Evolutionary conservation across 2,888 invertebrate genomes (phyloP), one percentile per base, ranked within the genome.

Genomic region (Deroplatys truncata): DNA sequence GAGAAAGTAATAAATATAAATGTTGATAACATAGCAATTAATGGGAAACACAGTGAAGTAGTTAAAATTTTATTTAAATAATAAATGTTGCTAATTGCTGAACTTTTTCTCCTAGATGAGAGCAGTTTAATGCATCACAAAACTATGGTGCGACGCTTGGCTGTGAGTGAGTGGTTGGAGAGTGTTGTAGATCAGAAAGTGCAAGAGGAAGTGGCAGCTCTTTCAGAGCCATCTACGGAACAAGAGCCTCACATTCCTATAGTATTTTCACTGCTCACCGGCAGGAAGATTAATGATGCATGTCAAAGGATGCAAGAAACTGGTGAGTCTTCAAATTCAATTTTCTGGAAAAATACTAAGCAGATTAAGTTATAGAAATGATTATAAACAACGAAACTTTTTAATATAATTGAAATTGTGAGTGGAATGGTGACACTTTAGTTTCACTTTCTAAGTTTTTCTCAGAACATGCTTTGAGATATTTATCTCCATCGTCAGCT

Each of bases 91-190:
- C 1, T 88, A 28, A 88, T 84, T 83, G 10, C 10, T 35, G 16
- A 72, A 72, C 5, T 25, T 20, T 16, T 72, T 72, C 20, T 20
- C 5, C 15, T 15, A 72, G 56, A 72, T 20, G 56, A 72, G 4
- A 83, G 35, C 15, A 87, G 87, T 43, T 20, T 31, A 84, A 2
- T 28, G 16, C 35, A 92, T 25, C 95, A 96, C 92, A 93, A 94
- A 84, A 94, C 94, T 82, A 95, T 95, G 93, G 93, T 95, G 84
- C 94, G 96, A 25, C 94, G 95, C 90, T 95, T 95, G 92, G 94
- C 96, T 4, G 92, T 97, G 4, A 95, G 96, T 2, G 94, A 95
- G 85, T 97, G 96, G 96, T 93, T 96, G 56, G 95, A 95, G 91
- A 93, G 93, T 4, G 94, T 94, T 0, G 94, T 95, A 5, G 93